phyloP scores from a whole-genome alignment of 2,797 vertebrate genomes.

The Clamator glandarius region DNA sequence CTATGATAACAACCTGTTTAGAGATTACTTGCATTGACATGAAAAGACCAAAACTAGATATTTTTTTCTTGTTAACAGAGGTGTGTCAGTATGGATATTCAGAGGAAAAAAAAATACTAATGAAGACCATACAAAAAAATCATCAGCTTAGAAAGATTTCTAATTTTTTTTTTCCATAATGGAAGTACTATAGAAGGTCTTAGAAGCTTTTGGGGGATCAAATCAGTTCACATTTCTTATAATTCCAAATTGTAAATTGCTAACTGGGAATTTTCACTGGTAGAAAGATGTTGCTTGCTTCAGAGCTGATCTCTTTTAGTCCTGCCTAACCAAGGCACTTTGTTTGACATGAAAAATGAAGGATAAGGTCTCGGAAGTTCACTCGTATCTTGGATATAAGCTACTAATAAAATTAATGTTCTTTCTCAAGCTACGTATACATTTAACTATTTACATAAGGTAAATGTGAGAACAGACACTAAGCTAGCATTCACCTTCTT shows the following conservation, averaged over 20 bases:
- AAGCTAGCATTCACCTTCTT: not conserved
- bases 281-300: not conserved
- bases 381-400: not conserved
- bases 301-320: not conserved
- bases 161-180: not conserved
- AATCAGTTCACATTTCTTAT: not conserved
- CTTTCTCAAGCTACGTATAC: not conserved
- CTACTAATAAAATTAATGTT: not conserved
- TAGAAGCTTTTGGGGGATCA: not conserved
- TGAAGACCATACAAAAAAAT: not conserved
- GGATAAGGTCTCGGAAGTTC: not conserved
- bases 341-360: not conserved
- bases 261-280: not conserved
- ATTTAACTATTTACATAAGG: not conserved
- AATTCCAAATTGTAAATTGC: not conserved
- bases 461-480: not conserved
- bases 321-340: not conserved
- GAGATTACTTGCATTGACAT: not conserved
- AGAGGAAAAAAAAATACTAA: not conserved
- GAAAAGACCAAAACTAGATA: not conserved
- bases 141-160: not conserved
- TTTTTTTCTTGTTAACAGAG: not conserved
- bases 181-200: not conserved
- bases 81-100: not conserved
- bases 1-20: not conserved